These are phyloP conservation scores for Physella acuta DNA, from an alignment of 1,140 invertebrate species.

Conservation along the genomic window DNA sequence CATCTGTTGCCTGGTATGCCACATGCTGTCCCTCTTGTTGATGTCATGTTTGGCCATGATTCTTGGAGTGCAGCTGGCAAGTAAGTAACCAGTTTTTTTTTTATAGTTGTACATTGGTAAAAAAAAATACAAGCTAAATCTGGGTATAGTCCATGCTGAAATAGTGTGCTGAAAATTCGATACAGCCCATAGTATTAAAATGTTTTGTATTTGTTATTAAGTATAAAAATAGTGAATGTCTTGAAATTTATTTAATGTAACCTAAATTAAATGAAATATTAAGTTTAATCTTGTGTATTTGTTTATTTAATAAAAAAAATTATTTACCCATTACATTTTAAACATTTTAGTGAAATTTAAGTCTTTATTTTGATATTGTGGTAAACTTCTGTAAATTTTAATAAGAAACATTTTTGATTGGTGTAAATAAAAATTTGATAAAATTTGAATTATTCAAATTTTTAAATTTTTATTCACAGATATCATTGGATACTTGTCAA, in stretches of 20 bases:
- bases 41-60: slow-evolving; percentile 13
- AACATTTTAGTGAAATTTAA: not conserved
- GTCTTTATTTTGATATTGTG: not conserved
- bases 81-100: slow-evolving; percentile 1
- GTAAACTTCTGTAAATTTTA: not conserved
- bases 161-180: no score
- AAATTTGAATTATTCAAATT: not conserved
- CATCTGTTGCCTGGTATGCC: not conserved
- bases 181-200: not conserved
- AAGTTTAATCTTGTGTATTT: no score
- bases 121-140: not conserved
- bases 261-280: not conserved
- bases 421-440: not conserved
- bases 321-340: not conserved
- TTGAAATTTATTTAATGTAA: not conserved
- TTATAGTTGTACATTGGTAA: not conserved
- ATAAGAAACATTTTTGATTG: not conserved
- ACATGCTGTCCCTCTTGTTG: slow-evolving; percentile 8
- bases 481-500: not conserved
- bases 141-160: no score
- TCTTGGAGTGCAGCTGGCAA: slow-evolving; percentile 20
- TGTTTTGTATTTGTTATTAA: not conserved
- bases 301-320: not conserved
- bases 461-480: not conserved
- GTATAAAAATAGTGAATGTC: not conserved